phyloP scores from a whole-genome alignment of 2,797 vertebrate genomes.

The Threskiornis aethiopicus region DNA sequence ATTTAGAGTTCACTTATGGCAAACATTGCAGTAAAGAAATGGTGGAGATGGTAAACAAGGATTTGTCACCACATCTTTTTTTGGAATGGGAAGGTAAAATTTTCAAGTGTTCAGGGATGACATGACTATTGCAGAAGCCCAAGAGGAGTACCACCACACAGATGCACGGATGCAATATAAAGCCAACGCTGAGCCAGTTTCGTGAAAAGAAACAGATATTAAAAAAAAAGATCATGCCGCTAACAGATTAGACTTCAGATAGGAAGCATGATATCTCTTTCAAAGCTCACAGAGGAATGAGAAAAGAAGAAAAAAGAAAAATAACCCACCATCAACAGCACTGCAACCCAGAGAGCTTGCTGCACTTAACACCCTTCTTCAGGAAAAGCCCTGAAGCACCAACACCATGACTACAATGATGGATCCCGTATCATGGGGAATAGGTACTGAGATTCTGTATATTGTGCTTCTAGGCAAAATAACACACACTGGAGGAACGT shows the following conservation, averaged over 20 bases:
- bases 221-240: neutral
- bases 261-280: neutral
- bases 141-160: neutral
- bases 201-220: neutral
- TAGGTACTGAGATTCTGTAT: neutral
- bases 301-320: neutral
- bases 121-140: neutral
- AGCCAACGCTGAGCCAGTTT: neutral
- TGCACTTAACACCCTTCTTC: neutral
- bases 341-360: neutral
- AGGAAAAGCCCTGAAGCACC: neutral
- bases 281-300: neutral
- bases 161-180: neutral
- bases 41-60: neutral
- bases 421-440: neutral
- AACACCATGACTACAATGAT: neutral
- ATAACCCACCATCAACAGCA: neutral
- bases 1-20: neutral
- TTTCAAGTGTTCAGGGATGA: neutral
- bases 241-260: neutral
- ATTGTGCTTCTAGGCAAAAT: neutral
- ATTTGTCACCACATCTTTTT: neutral
- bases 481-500: accelerated
- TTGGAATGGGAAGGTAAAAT: neutral
- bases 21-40: neutral